phyloP scores from a whole-genome alignment of 2,113 vertebrate genomes.

The Spizaetus ornatus region DNA sequence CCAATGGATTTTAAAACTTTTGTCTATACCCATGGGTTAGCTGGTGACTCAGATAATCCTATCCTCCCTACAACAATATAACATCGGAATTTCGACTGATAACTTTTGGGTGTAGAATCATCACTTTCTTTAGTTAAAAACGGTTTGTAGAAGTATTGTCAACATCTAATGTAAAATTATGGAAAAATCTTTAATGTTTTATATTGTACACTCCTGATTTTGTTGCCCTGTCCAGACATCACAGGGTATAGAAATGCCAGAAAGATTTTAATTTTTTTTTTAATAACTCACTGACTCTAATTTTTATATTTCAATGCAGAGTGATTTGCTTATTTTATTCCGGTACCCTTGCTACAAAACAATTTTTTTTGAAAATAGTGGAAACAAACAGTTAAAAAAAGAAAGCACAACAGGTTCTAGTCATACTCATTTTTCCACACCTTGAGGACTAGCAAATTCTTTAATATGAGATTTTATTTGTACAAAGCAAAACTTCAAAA shows the following conservation, averaged over 20 bases:
- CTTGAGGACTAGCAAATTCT: constrained; percentile 81
- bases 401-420: constrained; percentile 51
- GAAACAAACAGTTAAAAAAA: constrained; percentile 66
- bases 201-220: background rate
- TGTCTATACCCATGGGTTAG: background rate
- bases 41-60: background rate
- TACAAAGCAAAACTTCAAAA: constrained; percentile 84
- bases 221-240: constrained; percentile 6
- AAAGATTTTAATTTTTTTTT: background rate
- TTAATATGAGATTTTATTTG: constrained; percentile 83
- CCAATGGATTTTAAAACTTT: constrained; percentile 3
- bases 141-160: background rate
- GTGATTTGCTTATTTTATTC: background rate
- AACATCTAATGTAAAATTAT: background rate
- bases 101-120: background rate
- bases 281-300: background rate
- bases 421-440: constrained; percentile 71
- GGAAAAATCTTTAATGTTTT: background rate
- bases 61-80: background rate
- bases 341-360: background rate
- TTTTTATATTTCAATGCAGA: background rate
- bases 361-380: background rate
- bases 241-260: background rate
- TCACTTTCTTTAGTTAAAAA: constrained; percentile 20
- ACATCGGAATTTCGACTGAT: background rate